Base-by-base conservation (phyloP, 2,113 vertebrate species). In the Colistium nudipinnis region DNA sequence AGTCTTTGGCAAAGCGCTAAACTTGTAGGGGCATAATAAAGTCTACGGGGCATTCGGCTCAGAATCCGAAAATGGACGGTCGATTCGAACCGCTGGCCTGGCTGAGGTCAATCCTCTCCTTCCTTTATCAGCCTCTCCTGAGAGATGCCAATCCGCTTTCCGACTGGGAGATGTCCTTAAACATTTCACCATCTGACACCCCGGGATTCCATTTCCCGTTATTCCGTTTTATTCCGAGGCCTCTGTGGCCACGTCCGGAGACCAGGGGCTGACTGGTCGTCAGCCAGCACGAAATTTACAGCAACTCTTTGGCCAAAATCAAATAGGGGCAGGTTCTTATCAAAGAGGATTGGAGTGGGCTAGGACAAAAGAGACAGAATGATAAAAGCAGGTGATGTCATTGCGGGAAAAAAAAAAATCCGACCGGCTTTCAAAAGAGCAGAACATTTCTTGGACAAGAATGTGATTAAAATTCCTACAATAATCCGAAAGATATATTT, bases 341-440 rank as follows among this genome's bases (percentile, higher is more conserved):
- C 85, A 90, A 84, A 48, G 67, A 72, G 60, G 78, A 88, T 36
- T 85, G 70, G 9, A 19, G 52, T 35, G 71, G 49, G 78, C 13
- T 1, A 70, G 61, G 62, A 70, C 39, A 65, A 78, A 83, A 25
- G 1, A 89, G 51, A 81, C 10, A 8, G 62, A 66, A 81, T 88
- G 91, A 92, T 52, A 1, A 89, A 90, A 87, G 80, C 51, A 66
- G 76, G 62, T 88, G 90, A 92, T 91, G 86, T 82, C 84, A 90
- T 45, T 41, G 61, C 19, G 22, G 10, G 48, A 64, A 82, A 75
- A 60, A 77, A 77, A 68, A 62, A 70, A 71, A 85, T 6, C 61
- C 31, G 45, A 70, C 70, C 51, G 20, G 66, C 55, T 72, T 71
- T 80, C 72, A 72, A 45, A 65, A 76, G 62, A n/a, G n/a, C n/a